Conservation (phyloP, 2,888 invertebrate genomes). For the Clepsis dumicolana region DNA sequence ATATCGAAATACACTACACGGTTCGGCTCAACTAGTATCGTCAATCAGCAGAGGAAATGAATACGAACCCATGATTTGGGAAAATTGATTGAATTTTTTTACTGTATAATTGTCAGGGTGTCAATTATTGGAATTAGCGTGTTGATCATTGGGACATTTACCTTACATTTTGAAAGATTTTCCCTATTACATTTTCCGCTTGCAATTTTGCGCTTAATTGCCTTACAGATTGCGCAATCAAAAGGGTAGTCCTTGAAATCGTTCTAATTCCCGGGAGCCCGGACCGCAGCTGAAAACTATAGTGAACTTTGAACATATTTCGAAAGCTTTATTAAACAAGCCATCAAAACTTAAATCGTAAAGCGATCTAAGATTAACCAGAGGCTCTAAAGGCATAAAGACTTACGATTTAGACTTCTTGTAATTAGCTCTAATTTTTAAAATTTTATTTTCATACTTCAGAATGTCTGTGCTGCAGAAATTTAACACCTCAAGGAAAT, state of each 20-base stretch:
- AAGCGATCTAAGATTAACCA: slow-evolving; percentile 18
- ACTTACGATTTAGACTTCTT: neutral
- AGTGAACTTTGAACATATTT: slow-evolving; percentile 30
- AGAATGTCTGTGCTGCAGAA: neutral
- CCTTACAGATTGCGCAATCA: neutral
- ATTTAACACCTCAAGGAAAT: too few relatives aligned
- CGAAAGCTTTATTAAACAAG: slow-evolving; percentile 22
- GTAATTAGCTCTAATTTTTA: neutral
- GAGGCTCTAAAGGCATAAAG: neutral
- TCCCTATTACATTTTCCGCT: neutral
- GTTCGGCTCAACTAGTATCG: too few relatives aligned
- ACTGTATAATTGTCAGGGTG: too few relatives aligned
- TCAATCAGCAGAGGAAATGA: too few relatives aligned
- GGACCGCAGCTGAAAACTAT: slow-evolving; percentile 19
- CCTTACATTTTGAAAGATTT: neutral
- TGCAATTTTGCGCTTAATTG: neutral
- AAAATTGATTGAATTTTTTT: too few relatives aligned
- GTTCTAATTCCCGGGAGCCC: slow-evolving; percentile 1
- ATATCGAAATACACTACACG: too few relatives aligned
- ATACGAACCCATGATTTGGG: too few relatives aligned
- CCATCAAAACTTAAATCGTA: slow-evolving; percentile 20
- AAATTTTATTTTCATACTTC: neutral
- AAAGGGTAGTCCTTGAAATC: neutral
- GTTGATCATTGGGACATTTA: too few relatives aligned
- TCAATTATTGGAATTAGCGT: too few relatives aligned